These are phyloP conservation scores for Abrostola triplasia DNA, from an alignment of 2,888 invertebrate species.

Conservation along the genomic window DNA sequence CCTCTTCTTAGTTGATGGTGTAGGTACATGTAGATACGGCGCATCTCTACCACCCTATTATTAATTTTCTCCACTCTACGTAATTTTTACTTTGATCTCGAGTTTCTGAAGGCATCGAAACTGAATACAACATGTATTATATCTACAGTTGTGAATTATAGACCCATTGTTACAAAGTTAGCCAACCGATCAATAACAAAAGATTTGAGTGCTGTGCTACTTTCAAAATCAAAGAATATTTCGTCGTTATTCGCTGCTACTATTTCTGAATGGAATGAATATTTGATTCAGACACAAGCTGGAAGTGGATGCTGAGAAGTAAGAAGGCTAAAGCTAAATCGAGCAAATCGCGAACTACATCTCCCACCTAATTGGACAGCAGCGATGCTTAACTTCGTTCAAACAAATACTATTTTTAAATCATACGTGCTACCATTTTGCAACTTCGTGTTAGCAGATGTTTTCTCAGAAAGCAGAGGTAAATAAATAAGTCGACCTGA, in stretches of 20 bases:
- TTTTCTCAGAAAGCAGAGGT: conserved; percentile 10
- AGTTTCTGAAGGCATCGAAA: no score
- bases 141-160: conserved; percentile 11
- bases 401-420: conserved; percentile 44
- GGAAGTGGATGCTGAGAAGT: conserved; percentile 44
- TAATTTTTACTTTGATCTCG: no score
- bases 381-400: conserved; percentile 60
- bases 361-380: conserved; percentile 68
- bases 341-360: conserved; percentile 63
- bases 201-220: conserved; percentile 49
- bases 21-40: no score
- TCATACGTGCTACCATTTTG: conserved; percentile 8
- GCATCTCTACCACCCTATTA: no score
- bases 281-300: conserved; percentile 60
- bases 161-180: conserved; percentile 27
- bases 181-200: conserved; percentile 40
- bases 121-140: background rate
- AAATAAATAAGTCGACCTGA: conserved; percentile 2
- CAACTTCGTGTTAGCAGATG: conserved; percentile 10
- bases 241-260: conserved; percentile 37
- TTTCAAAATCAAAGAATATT: conserved; percentile 57
- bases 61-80: no score
- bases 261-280: conserved; percentile 67
- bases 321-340: conserved; percentile 69
- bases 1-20: no score